These are phyloP conservation scores for Rhagologus leucostigma DNA, from an alignment of 2,113 vertebrate genomes.

Conservation along the genomic window DNA sequence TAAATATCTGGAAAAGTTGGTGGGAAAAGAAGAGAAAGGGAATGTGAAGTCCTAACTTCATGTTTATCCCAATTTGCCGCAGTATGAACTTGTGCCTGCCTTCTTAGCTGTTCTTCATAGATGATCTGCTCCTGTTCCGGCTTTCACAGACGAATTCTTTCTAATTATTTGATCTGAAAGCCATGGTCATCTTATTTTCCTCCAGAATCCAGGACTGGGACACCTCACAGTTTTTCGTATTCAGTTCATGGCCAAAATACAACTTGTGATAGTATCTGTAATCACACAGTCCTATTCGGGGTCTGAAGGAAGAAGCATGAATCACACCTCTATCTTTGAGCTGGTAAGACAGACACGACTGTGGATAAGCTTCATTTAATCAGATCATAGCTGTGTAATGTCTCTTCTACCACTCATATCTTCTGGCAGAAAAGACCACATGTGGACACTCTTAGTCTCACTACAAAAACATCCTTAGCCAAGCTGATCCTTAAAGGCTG, in stretches of 20 bases:
- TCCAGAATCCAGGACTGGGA: neutral
- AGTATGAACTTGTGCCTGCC: neutral
- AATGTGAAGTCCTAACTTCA: neutral
- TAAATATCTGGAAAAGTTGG: neutral
- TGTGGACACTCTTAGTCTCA: neutral
- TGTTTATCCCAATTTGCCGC: neutral
- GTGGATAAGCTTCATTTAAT: constrained; percentile 1
- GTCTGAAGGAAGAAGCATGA: neutral
- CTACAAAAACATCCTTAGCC: neutral
- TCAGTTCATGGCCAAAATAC: neutral
- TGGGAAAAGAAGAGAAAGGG: neutral
- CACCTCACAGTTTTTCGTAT: neutral
- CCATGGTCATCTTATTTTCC: neutral
- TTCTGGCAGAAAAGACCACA: neutral
- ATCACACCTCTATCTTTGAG: neutral
- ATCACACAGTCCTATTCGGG: neutral
- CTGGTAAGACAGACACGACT: neutral
- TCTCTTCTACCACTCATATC: neutral
- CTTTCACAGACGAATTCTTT: neutral
- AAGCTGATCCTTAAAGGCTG: neutral
- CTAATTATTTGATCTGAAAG: neutral
- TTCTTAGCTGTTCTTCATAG: neutral
- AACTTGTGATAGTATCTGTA: neutral
- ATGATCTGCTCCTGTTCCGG: neutral
- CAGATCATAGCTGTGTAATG: neutral